Percentiles rank a stretch among this genome's conserved stretches.
Conservation (phyloP, 2,113 vertebrate genomes). For the Lucifuga dentata region DNA sequence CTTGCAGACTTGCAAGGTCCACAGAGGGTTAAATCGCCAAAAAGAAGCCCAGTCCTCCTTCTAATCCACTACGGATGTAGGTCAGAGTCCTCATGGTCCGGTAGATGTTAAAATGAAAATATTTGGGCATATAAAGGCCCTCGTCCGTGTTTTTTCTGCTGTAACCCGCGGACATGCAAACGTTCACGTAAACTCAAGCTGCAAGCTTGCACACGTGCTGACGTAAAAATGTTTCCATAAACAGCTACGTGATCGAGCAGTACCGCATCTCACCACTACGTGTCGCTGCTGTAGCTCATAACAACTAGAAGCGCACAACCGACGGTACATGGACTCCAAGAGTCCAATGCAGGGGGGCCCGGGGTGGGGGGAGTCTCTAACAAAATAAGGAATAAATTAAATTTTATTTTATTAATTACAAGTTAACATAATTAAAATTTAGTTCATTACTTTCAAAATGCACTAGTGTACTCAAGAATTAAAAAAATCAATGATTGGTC, state of each 20-base stretch:
- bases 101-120: neutral
- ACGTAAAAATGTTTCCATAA: constrained; percentile 66
- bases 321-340: too few relatives aligned
- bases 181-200: constrained; percentile 40
- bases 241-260: constrained; percentile 53
- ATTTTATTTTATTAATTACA: too few relatives aligned
- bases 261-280: neutral
- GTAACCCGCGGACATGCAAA: constrained; percentile 22
- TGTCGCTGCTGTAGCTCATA: constrained; percentile 1
- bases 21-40: constrained; percentile 9
- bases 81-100: constrained; percentile 40
- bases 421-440: too few relatives aligned
- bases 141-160: neutral
- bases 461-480: too few relatives aligned
- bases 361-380: too few relatives aligned
- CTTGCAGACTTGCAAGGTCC: constrained; percentile 4
- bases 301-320: too few relatives aligned
- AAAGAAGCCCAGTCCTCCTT: constrained; percentile 30
- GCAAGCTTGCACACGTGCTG: constrained; percentile 60
- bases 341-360: too few relatives aligned
- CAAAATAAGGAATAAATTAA: too few relatives aligned
- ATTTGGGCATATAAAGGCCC: neutral
- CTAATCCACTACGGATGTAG: neutral
- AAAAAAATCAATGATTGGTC: too few relatives aligned
- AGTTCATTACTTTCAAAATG: too few relatives aligned